These are phyloP conservation scores for Haliaeetus leucogaster DNA, from an alignment of 2,113 vertebrate species.

Conservation along the genomic window DNA sequence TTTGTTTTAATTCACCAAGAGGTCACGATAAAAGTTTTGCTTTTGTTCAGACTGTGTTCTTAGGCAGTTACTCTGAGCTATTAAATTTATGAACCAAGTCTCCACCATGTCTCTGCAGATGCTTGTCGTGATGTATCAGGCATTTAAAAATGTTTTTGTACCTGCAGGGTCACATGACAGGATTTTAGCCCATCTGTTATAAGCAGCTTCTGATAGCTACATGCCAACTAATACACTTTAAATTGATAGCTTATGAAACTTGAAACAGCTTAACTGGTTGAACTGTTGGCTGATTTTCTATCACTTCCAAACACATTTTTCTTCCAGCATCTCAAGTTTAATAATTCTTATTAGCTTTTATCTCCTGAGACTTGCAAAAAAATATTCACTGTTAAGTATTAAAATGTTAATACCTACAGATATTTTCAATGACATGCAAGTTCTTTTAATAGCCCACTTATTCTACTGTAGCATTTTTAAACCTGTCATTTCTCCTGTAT, in stretches of 20 bases:
- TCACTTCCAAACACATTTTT: neutral
- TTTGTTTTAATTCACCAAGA: neutral
- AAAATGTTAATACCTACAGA: neutral
- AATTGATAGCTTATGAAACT: constrained; percentile 54
- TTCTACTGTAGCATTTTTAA: neutral
- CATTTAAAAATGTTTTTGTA: constrained; percentile 28
- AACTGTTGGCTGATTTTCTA: neutral
- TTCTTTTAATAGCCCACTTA: neutral
- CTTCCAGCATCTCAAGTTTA: neutral
- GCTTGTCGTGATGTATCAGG: neutral
- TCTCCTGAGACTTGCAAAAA: neutral
- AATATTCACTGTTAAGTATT: neutral
- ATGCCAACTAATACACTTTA: constrained; percentile 49
- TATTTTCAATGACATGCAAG: neutral
- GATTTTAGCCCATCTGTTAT: constrained; percentile 43
- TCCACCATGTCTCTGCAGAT: neutral
- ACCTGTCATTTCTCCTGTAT: neutral
- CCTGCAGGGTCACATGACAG: neutral
- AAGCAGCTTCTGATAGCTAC: constrained; percentile 43
- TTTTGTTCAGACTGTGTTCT: constrained; percentile 11
- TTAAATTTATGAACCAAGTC: neutral
- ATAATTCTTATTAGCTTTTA: neutral
- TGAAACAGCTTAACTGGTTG: neutral
- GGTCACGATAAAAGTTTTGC: neutral
- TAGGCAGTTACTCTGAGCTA: neutral